Conservation (phyloP, 2,888 invertebrate genomes). For the Lithosia quadra region DNA sequence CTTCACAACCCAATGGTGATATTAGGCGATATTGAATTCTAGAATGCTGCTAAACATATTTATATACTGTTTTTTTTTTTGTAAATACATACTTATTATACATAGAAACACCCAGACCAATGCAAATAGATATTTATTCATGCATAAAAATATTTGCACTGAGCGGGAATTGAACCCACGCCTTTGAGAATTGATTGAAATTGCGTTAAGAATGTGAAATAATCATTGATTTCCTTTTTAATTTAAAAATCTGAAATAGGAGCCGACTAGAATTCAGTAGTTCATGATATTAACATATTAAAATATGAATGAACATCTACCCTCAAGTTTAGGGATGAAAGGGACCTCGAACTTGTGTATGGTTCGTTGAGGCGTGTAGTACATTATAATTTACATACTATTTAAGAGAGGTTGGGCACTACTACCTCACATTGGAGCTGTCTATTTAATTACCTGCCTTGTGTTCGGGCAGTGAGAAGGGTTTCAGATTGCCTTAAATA, state of each 20-base stretch:
- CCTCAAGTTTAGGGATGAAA: neutral
- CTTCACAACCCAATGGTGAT: no score
- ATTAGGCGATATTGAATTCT: no score
- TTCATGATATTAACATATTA: neutral
- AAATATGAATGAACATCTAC: neutral
- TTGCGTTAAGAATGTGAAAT: neutral
- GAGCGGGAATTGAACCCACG: no score
- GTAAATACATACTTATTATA: no score
- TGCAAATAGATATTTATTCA: no score
- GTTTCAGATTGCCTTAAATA: no score
- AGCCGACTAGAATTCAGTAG: neutral
- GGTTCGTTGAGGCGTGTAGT: neutral
- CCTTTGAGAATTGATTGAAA: no score
- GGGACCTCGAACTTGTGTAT: neutral
- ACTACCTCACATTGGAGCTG: neutral
- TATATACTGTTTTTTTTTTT: no score
- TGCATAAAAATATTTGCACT: no score
- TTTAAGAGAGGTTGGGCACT: neutral
- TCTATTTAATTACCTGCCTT: constrained; percentile 1
- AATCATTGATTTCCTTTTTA: neutral
- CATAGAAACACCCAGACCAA: no score
- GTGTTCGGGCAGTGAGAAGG: neutral
- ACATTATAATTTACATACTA: constrained; percentile 1
- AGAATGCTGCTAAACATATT: no score
- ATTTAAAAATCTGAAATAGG: neutral